Conservation (phyloP, 2,113 vertebrate species). For the Osmerus eperlanus region DNA sequence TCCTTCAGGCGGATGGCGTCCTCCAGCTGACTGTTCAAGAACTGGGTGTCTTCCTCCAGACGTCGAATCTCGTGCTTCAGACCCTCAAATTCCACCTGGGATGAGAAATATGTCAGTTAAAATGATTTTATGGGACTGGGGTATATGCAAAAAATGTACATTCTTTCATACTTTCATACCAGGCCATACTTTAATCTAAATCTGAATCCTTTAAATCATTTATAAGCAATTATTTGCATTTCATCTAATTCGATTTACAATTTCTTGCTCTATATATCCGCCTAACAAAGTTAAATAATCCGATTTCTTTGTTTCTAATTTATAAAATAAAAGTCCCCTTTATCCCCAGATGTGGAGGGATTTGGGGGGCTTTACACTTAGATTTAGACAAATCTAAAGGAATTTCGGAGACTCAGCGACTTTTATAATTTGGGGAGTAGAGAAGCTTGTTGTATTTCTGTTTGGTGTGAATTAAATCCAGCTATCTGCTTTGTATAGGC, state of each 20-base stretch:
- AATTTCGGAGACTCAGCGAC: constrained; percentile 20
- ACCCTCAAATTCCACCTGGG: constrained; percentile 96
- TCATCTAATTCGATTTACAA: too few species aligned
- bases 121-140: neutral
- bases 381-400: constrained; percentile 11
- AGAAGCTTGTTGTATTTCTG: neutral
- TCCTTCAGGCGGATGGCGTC: constrained; percentile 95
- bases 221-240: too few species aligned
- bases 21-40: constrained; percentile 95
- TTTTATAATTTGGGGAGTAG: constrained; percentile 12
- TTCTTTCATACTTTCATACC: too few species aligned
- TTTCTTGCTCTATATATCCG: too few species aligned
- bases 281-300: too few species aligned
- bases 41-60: constrained; percentile 92
- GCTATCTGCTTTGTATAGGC: constrained; percentile 14
- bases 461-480: constrained; percentile 18
- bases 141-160: neutral
- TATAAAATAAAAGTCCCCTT: neutral
- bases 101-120: neutral
- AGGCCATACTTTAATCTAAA: too few species aligned
- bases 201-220: too few species aligned
- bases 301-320: too few species aligned
- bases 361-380: constrained; percentile 23
- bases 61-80: constrained; percentile 97
- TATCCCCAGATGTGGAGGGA: constrained; percentile 7